Conservation (phyloP, 2,113 vertebrate genomes). For the Phycodurus eques region DNA sequence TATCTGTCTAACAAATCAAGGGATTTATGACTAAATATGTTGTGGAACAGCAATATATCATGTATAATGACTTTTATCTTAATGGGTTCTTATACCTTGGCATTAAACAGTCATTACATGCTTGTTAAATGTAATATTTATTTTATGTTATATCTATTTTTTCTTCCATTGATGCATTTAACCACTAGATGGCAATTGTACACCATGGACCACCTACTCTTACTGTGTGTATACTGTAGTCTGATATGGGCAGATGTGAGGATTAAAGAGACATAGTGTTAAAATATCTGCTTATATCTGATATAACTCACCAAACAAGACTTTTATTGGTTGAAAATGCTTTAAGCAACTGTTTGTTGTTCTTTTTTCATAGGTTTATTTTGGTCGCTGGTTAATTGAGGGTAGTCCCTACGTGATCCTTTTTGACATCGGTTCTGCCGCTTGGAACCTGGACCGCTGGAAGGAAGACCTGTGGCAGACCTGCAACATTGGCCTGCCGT, state of each 20-base stretch:
- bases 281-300: too few species aligned
- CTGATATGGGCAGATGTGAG: neutral
- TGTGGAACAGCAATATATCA: too few species aligned
- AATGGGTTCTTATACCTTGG: too few species aligned
- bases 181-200: constrained; percentile 18
- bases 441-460: constrained; percentile 92
- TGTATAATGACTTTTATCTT: too few species aligned
- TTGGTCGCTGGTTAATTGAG: constrained; percentile 94
- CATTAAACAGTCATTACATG: too few species aligned
- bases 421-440: constrained; percentile 85
- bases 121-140: too few species aligned
- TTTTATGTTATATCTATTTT: too few species aligned
- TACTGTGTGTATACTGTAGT: neutral
- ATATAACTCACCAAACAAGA: too few species aligned
- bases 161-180: too few species aligned
- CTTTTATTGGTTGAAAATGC: neutral
- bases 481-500: constrained; percentile 85
- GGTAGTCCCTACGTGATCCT: constrained; percentile 90
- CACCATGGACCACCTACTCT: neutral
- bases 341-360: neutral
- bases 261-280: neutral
- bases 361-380: constrained; percentile 76
- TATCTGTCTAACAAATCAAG: too few species aligned
- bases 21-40: too few species aligned
- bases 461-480: constrained; percentile 91